Evolutionary conservation across 2,888 invertebrate species (phyloP), one percentile per base, ranked within the genome.

Genomic region (Pseudococcus viburni): DNA sequence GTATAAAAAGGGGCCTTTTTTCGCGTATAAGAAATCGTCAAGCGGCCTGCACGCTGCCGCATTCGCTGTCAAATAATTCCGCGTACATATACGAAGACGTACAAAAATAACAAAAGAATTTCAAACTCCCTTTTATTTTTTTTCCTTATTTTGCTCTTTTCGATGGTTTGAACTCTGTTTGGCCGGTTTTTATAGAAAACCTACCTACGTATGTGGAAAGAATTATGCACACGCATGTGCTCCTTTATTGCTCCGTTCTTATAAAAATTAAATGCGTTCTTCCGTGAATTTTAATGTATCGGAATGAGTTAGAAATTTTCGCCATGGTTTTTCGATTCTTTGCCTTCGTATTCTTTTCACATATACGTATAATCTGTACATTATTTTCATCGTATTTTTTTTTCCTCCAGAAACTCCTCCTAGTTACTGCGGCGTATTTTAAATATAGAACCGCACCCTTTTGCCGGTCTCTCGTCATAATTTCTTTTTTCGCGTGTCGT

Each of bases 261-360:
- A 1, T 73, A 73, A 33, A 33, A 46, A 83, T 83, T 83, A 46
- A 83, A 83, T 46, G n/a, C 80, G 80, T 83, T 83, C 80, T 83
- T 83, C 80, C 80, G 80, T 83, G 80, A 83, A 83, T 83, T 83
- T 83, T 83, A 83, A 83, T 83, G 80, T 83, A 83, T 83, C 80
- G 80, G 80, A 83, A 83, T 83, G 80, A 83, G 77, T n/a, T 39
- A 15, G 80, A 33, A 83, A 83, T 83, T 83, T 83, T 83, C 80
- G 80, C 80, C 19, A 42, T 80, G 17, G 19, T 83, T 46, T 83
- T 83, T 19, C 46, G 19, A 15, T 17, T 46, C 19, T 46, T 17
- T 39, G 68, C 22, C 4, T 68, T 11, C n/a, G 64, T 64, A 15
- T 64, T 64, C 42, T 42, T 42, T 42, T 9, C 42, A 42, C 42